phyloP scores from a whole-genome alignment of 2,888 invertebrate genomes.

The Alloplasta piceator region DNA sequence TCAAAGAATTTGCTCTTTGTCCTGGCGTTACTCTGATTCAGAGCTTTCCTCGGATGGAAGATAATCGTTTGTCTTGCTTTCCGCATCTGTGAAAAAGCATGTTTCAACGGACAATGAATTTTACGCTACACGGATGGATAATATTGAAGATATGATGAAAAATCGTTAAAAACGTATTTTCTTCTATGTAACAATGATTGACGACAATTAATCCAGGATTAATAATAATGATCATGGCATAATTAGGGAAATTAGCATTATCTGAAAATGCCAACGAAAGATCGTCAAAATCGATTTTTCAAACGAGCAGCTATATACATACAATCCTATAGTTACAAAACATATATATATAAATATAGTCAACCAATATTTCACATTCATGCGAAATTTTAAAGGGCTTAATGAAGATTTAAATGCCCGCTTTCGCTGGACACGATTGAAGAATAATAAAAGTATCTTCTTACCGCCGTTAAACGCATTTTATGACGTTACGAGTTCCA shows the following conservation, averaged over 20 bases:
- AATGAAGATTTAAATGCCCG: not conserved
- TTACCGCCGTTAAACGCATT: slow-evolving; percentile 61
- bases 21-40: slow-evolving; percentile 69
- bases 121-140: slow-evolving; percentile 47
- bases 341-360: no score
- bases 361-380: no score
- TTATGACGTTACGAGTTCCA: slow-evolving; percentile 50
- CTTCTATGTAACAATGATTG: not conserved
- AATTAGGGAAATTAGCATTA: not conserved
- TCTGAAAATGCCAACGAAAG: not conserved
- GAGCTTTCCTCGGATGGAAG: slow-evolving; percentile 71
- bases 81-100: slow-evolving; percentile 76
- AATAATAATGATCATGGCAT: not conserved
- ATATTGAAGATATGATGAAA: slow-evolving; percentile 49
- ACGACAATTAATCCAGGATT: not conserved
- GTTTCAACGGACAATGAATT: not conserved
- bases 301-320: not conserved
- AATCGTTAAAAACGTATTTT: slow-evolving; percentile 18
- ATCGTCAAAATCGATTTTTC: not conserved
- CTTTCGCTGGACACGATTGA: not conserved
- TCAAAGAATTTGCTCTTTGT: slow-evolving; percentile 65
- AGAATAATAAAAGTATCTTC: not conserved
- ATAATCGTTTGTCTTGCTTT: slow-evolving; percentile 71
- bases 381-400: not conserved
- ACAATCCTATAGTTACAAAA: no score